Percentiles rank a stretch among this genome's conserved stretches.
Conservation (phyloP, 2,797 vertebrate species). For the Crocidura indochinensis region DNA sequence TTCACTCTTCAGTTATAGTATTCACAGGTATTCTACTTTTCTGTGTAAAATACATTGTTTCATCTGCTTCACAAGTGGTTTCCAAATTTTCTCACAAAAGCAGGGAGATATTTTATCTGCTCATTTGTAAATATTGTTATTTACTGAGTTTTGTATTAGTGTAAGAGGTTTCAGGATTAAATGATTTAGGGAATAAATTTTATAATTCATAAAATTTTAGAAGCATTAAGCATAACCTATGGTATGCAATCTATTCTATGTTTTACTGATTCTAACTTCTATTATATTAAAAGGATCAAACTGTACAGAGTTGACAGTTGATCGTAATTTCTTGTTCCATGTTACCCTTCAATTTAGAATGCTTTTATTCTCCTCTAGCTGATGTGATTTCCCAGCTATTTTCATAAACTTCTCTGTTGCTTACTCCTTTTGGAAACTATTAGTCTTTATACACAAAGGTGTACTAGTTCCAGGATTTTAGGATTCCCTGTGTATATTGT, state of each 20-base stretch:
- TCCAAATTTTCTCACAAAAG: conserved; percentile 27
- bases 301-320: neutral
- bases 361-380: neutral
- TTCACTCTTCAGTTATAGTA: too few relatives aligned
- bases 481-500: neutral
- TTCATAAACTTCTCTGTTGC: conserved; percentile 12
- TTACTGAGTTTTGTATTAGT: neutral
- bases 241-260: neutral
- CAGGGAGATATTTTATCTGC: neutral
- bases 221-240: conserved; percentile 31
- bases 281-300: neutral
- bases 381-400: neutral
- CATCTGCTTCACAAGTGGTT: conserved; percentile 9
- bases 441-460: neutral
- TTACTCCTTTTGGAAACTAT: neutral
- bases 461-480: neutral
- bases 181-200: conserved; percentile 1
- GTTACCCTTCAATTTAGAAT: neutral
- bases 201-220: conserved; percentile 26
- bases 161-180: neutral
- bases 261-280: conserved; percentile 30
- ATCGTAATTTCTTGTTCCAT: neutral
- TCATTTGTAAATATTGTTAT: conserved; percentile 2
- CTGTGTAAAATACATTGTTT: neutral
- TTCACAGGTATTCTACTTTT: too few relatives aligned